Base-by-base conservation (phyloP, 2,113 vertebrate species). In the human (Homo sapiens) region DNA sequence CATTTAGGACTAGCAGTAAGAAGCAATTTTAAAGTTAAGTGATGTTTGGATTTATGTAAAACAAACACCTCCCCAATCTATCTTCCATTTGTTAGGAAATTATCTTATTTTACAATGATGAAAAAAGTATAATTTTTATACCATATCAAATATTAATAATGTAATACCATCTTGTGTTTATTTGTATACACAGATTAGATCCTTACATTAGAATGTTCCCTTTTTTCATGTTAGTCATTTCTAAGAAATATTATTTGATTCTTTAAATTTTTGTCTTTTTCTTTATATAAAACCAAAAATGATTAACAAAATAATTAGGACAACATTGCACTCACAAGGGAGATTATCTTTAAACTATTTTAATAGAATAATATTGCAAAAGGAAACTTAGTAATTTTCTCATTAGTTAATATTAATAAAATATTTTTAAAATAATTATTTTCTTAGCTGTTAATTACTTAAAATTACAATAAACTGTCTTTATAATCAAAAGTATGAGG, bases 361-460 rank as follows among this genome's bases (percentile, higher is more conserved):
- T 89, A 85, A 80, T n/a, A 70, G 7, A 81, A 93, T 55, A 83
- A 52, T 89, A 93, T 72, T 64, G 18, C 16, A 57, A 38, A 85
- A 70, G 8, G 4, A 84, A 89, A 25, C 2, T 27, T 38, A 83
- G 38, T 40, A 43, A n/a, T 79, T 75, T 88, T 86, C 30, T 89
- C 30, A 38, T 50, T n/a, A 66, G 38, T 57, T 43, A 81, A 40
- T 40, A 25, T 38, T 45, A 88, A 92, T 70, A 9, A 70, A 73
- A 75, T n/a, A 1, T 87, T 94, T 92, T 40, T 30, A 20, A 73
- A 72, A n/a, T 80, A 88, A 95, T 45, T 89, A 90, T 57, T 83
- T 93, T 66, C 13, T 81, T 93, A 87, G 16, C 14, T 96, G 11
- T 73, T n/a, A 75, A n/a, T 73, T 78, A 89, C 13, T 91, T 89